Base-by-base conservation (phyloP, 2,888 invertebrate species). In the Mystacides longicornis region DNA sequence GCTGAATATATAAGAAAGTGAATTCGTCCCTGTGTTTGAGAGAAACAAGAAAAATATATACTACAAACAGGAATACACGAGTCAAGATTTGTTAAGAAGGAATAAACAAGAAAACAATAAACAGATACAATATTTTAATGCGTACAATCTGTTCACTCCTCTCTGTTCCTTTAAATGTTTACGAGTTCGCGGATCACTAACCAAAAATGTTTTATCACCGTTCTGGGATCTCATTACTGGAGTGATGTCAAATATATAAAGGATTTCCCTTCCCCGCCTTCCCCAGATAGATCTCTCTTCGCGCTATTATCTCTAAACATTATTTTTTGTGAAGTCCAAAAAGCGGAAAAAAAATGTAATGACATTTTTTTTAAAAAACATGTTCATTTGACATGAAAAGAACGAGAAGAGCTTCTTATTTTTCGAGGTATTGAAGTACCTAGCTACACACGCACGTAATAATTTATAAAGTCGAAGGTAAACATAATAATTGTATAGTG, bases 321-420 rank as follows among this genome's bases (percentile, higher is more conserved):
- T n/a, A 3, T 14, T 14, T 3, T 37, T 7, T 37, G 16, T 14
- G 14, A 37, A 37, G 16, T 37, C 4, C 16, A n/a, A n/a, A n/a
- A n/a, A n/a, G n/a, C 37, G 14, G 37, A 37, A 16, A 49, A 43
- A 49, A 57, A 54, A 57, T 50, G 27, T 54, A 57, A 57, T 54
- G 51, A 54, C 49, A 54, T 57, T 54, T 53, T n/a, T n/a, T n/a
- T n/a, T n/a, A n/a, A n/a, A n/a, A 57, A 54, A 57, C 57, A 54
- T 43, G 51, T 49, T 54, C 57, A 57, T 57, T 57, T 57, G 52
- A 51, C 57, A 43, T 57, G 46, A 54, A 56, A 57, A 54, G 54
- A 47, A 21, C 27, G 21, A 3, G 37, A 11, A 42, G 37, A 37
- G 37, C n/a, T 14, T 14, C 14, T 16, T 37, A 37, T 37, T 7